Conservation (phyloP, 2,888 invertebrate genomes). For the Pachymerium ferrugineum region DNA sequence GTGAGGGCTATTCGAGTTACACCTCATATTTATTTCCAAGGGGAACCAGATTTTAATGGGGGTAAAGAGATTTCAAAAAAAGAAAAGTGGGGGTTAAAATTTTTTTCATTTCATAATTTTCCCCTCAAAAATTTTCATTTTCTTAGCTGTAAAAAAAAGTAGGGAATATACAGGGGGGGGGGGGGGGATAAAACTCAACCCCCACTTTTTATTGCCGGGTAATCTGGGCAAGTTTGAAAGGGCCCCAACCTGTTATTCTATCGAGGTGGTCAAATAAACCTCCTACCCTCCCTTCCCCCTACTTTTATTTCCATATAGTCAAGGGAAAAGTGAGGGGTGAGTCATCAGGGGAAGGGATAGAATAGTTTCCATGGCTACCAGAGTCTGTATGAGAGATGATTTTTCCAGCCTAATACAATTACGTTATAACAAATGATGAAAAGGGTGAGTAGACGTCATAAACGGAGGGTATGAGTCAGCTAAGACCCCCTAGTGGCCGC, state of each 20-base stretch:
- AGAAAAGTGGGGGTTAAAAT: neutral
- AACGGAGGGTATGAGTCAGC: too few species aligned
- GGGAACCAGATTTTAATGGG: too few species aligned
- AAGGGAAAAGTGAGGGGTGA: neutral
- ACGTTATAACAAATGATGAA: neutral
- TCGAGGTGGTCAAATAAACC: too few species aligned
- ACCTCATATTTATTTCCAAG: too few species aligned
- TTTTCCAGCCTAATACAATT: neutral
- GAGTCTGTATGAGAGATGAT: constrained; percentile 2
- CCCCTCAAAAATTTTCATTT: neutral
- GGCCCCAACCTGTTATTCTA: too few species aligned
- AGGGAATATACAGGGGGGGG: neutral
- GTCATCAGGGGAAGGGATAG: too few species aligned
- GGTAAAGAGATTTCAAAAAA: neutral
- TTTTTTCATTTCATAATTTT: neutral
- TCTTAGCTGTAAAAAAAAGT: neutral
- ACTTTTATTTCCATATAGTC: too few species aligned
- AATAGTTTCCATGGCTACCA: neutral
- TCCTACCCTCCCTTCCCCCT: too few species aligned
- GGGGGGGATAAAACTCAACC: too few species aligned
- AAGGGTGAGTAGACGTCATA: neutral
- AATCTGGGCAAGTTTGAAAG: too few species aligned
- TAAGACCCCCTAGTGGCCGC: neutral
- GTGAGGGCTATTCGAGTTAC: too few species aligned
- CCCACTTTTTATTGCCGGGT: too few species aligned